Evolutionary conservation across 2,797 vertebrate genomes (phyloP).

Genomic region (Takifugu ocellatus): DNA sequence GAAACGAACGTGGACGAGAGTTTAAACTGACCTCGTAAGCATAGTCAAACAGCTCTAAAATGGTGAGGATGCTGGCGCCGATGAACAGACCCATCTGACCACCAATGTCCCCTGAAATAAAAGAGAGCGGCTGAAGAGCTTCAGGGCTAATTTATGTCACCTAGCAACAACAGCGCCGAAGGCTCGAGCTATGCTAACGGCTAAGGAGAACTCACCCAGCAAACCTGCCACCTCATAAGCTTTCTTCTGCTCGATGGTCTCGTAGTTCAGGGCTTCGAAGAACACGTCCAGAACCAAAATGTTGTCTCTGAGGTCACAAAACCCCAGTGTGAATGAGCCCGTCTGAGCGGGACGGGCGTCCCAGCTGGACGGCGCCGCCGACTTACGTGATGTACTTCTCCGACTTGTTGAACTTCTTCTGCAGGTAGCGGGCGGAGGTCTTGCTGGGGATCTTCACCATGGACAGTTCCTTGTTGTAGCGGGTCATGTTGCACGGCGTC

Average conservation of each 20-base stretch:
- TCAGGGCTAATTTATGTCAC: neutral
- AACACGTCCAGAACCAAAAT: constrained; percentile 97
- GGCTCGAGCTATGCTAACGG: no score
- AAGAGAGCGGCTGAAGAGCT: neutral
- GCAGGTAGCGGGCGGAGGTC: constrained; percentile 95
- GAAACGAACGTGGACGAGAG: constrained; percentile 4
- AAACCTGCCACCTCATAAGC: constrained; percentile 97
- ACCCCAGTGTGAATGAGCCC: constrained; percentile 5
- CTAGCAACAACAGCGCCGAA: no score
- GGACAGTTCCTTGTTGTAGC: constrained; percentile 98
- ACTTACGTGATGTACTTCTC: constrained; percentile 98
- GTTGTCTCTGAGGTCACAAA: constrained; percentile 83
- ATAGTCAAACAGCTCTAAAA: constrained; percentile 97
- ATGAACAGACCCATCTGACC: constrained; percentile 98
- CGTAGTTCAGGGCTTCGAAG: constrained; percentile 98
- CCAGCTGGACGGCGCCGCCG: no score
- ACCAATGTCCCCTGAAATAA: constrained; percentile 87
- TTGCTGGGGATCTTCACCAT: constrained; percentile 99
- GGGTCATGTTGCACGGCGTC: constrained; percentile 95
- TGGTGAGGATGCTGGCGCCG: constrained; percentile 95
- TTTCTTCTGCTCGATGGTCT: constrained; percentile 98
- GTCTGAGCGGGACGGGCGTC: neutral
- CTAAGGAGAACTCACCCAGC: constrained; percentile 77
- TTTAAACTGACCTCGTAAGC: constrained; percentile 86
- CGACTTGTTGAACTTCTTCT: constrained; percentile 98